phyloP scores from a whole-genome alignment of 2,888 invertebrate species.

The Rotaria macrura region DNA sequence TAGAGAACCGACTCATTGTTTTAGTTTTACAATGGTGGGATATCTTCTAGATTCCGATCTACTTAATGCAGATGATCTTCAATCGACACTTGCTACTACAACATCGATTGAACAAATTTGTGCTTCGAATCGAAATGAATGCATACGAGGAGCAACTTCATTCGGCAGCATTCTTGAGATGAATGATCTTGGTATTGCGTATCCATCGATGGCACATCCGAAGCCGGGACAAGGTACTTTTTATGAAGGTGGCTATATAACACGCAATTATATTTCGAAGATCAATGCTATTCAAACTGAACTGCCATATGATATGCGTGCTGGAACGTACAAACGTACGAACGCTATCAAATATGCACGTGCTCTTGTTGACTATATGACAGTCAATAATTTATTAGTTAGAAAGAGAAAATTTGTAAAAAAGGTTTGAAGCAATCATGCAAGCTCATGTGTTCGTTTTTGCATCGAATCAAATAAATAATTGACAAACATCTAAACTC shows the following conservation, averaged over 20 bases:
- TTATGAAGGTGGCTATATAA: not conserved
- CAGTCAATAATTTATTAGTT: not conserved
- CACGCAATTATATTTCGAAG: not conserved
- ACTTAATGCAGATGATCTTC: not conserved
- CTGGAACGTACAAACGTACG: not conserved
- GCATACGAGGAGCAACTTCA: not conserved
- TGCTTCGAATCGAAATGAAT: not conserved
- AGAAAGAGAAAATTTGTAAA: not conserved
- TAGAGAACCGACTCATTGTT: not conserved
- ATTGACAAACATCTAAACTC: too few relatives aligned
- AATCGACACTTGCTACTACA: not conserved
- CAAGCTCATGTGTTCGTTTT: too few relatives aligned
- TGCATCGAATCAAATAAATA: too few relatives aligned
- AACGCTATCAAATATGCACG: not conserved
- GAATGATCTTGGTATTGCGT: not conserved
- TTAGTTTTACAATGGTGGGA: not conserved
- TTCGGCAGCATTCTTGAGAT: not conserved
- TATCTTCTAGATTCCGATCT: not conserved
- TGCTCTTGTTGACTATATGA: not conserved
- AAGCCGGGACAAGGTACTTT: not conserved
- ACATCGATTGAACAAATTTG: not conserved
- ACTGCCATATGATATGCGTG: not conserved
- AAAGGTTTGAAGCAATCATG: too few relatives aligned
- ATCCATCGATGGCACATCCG: not conserved
- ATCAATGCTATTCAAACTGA: not conserved